phyloP scores from a whole-genome alignment of 2,113 vertebrate genomes.

The Vombatus ursinus region DNA sequence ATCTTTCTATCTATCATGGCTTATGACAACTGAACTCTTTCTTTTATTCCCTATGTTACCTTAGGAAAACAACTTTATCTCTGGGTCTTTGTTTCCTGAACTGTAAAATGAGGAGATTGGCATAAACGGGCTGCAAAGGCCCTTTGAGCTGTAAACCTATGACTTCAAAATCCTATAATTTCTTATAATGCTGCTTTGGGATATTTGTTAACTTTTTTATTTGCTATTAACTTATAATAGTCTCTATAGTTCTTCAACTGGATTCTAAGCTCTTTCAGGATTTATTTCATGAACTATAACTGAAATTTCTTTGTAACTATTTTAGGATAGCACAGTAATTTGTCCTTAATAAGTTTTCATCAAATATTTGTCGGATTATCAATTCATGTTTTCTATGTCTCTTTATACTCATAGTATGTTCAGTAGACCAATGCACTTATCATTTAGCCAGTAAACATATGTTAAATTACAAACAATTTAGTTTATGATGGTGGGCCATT shows the following conservation, averaged over 20 bases:
- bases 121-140: neutral
- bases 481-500: neutral
- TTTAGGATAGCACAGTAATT: neutral
- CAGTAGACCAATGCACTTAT: neutral
- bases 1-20: neutral
- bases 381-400: neutral
- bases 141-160: neutral
- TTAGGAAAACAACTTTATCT: neutral
- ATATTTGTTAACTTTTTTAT: neutral
- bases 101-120: neutral
- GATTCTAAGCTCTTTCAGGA: neutral
- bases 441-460: neutral
- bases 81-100: neutral
- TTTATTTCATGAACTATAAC: neutral
- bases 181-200: neutral
- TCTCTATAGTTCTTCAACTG: neutral
- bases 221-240: neutral
- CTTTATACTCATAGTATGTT: neutral
- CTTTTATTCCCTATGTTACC: neutral
- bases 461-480: neutral
- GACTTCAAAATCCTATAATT: neutral
- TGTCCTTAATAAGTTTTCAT: neutral
- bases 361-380: neutral
- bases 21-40: neutral
- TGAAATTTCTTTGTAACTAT: neutral